A percentile compares a stretch with the other conserved stretches of the same genome.
Conservation (phyloP, 2,113 vertebrate species). For the Gymnocephalus cernua region DNA sequence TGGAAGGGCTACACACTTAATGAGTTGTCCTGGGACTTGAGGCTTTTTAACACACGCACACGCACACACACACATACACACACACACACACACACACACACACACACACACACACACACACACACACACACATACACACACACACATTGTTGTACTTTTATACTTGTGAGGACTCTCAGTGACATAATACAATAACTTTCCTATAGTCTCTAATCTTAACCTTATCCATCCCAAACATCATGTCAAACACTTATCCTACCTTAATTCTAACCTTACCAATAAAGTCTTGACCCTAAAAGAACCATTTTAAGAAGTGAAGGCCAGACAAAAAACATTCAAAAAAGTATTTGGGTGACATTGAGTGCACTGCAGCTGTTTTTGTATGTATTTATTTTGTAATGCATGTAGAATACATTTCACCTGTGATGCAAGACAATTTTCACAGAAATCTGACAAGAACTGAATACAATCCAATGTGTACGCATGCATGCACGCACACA, state of each 20-base stretch:
- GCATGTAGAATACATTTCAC: background rate
- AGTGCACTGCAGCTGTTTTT: background rate
- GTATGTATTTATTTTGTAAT: background rate
- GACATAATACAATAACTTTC: background rate
- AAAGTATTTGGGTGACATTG: background rate
- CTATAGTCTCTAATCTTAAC: background rate
- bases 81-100: slow-evolving; percentile 47
- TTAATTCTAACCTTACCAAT: slow-evolving; percentile 1
- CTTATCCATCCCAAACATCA: background rate
- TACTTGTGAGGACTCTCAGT: slow-evolving; percentile 10
- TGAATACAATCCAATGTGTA: background rate
- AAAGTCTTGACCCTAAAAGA: background rate
- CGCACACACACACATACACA: slow-evolving; percentile 38
- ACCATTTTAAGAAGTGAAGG: background rate
- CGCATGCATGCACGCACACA: background rate
- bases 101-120: slow-evolving; percentile 30
- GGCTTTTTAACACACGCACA: slow-evolving; percentile 47
- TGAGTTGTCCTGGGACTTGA: slow-evolving; percentile 78
- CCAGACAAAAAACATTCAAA: background rate
- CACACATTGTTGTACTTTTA: slow-evolving; percentile 18
- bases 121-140: slow-evolving; percentile 26
- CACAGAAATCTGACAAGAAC: background rate
- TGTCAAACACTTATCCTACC: background rate
- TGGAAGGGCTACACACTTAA: slow-evolving; percentile 67
- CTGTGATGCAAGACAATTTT: background rate